Evolutionary conservation across 2,888 invertebrate species (phyloP).

Genomic region (Patella caerulea): DNA sequence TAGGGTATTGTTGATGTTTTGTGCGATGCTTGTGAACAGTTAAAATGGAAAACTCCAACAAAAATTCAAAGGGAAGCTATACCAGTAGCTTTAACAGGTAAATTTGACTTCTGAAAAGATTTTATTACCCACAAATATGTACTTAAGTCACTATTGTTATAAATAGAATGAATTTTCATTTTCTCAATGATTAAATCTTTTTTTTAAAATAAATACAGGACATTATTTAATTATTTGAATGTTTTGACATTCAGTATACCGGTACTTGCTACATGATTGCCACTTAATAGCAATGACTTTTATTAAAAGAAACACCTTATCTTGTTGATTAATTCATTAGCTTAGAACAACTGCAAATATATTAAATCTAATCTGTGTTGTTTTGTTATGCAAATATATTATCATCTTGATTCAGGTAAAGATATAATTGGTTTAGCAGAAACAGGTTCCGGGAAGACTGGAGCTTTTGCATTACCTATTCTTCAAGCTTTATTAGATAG

Average conservation of each 20-base stretch:
- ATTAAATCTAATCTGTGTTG: no score
- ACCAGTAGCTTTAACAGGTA: conserved; percentile 90
- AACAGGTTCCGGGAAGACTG: conserved; percentile 96
- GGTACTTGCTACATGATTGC: no score
- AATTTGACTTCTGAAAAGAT: not conserved
- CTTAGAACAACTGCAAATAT: not conserved
- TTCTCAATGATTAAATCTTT: no score
- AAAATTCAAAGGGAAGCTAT: conserved; percentile 96
- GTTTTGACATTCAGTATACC: no score
- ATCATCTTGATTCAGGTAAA: conserved; percentile 76
- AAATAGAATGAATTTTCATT: no score
- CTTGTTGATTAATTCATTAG: no score
- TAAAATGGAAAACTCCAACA: conserved; percentile 95
- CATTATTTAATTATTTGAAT: no score
- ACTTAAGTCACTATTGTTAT: no score
- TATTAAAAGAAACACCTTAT: no score
- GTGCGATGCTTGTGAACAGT: conserved; percentile 89
- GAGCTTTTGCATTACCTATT: conserved; percentile 96
- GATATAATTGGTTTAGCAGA: conserved; percentile 85
- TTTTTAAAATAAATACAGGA: no score
- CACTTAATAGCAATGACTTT: no score
- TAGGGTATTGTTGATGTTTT: conserved; percentile 90
- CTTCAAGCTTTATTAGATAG: conserved; percentile 89
- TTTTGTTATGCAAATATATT: not conserved
- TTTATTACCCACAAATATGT: no score